Percentiles rank a stretch among this genome's conserved stretches.
phyloP scores from a whole-genome alignment of 2,888 invertebrate genomes.

The Sialis lutaria region DNA sequence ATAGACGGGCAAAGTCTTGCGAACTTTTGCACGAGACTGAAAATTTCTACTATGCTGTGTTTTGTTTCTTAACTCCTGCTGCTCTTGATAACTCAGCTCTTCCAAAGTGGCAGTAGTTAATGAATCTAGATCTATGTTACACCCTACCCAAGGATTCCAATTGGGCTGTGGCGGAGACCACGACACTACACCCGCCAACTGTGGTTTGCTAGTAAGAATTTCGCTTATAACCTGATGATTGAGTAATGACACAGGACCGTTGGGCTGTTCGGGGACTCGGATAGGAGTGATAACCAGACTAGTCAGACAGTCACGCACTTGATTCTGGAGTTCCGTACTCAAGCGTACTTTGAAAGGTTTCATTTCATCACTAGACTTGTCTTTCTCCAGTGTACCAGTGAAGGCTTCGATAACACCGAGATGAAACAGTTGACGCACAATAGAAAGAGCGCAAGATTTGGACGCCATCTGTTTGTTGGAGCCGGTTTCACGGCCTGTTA shows the following conservation, averaged over 20 bases:
- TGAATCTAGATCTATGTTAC: constrained; percentile 91
- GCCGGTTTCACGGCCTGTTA: constrained; percentile 77
- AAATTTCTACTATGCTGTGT: constrained; percentile 39
- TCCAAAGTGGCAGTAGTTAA: constrained; percentile 50
- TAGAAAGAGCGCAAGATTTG: constrained; percentile 87
- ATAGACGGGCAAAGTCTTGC: constrained; percentile 67
- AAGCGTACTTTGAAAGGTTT: constrained; percentile 65
- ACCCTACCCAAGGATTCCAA: constrained; percentile 95
- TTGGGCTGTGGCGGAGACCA: constrained; percentile 94
- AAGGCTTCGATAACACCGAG: constrained; percentile 83
- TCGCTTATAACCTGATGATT: constrained; percentile 37
- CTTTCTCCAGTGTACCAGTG: constrained; percentile 67
- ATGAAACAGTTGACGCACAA: constrained; percentile 89
- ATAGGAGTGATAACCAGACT: constrained; percentile 21
- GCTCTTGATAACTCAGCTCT: constrained; percentile 55
- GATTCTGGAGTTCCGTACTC: constrained; percentile 45
- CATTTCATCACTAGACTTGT: constrained; percentile 55
- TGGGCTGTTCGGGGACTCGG: constrained; percentile 11
- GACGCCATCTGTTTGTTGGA: constrained; percentile 95
- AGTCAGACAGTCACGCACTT: constrained; percentile 30
- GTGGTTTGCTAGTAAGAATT: constrained; percentile 43
- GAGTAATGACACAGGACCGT: constrained; percentile 31
- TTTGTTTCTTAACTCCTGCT: constrained; percentile 41
- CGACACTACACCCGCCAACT: constrained; percentile 64
- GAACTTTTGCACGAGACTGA: constrained; percentile 36